Percentiles rank a stretch among this genome's conserved stretches.
Conservation (phyloP, 2,113 vertebrate species). For the Hipposideros armiger region DNA sequence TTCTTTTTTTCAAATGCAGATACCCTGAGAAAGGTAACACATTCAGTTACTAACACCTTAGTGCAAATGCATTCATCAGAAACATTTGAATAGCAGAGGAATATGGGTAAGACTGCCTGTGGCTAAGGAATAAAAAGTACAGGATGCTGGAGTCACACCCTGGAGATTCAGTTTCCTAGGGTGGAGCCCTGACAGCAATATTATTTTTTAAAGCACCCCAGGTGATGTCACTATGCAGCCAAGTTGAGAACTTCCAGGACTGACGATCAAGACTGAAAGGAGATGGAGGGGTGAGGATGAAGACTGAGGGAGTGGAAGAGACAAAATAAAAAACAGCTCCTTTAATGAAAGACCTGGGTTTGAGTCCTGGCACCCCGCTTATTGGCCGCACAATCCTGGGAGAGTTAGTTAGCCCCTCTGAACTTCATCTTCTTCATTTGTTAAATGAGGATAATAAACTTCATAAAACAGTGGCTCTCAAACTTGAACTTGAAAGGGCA, state of each 20-base stretch:
- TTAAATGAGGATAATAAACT: background rate
- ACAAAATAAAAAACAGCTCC: background rate
- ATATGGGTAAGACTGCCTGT: background rate
- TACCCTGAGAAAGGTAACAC: constrained; percentile 69
- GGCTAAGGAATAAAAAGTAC: background rate
- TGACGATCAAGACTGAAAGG: background rate
- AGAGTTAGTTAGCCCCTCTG: background rate
- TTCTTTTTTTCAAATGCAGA: constrained; percentile 74
- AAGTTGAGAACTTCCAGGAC: background rate
- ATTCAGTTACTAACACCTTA: constrained; percentile 59
- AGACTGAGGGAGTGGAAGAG: background rate
- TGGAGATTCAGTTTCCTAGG: background rate
- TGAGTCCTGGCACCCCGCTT: background rate
- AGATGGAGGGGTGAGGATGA: background rate
- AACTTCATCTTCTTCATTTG: constrained; percentile 24
- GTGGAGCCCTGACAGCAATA: background rate
- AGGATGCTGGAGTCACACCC: background rate
- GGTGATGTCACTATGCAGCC: background rate
- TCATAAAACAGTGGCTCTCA: background rate
- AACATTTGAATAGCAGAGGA: background rate
- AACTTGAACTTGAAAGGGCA: background rate
- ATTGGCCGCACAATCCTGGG: background rate
- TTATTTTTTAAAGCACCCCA: constrained; percentile 9
- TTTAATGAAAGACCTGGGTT: background rate
- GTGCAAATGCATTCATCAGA: constrained; percentile 49